Evolutionary conservation across 2,888 invertebrate genomes (phyloP).

Genomic region (Timandra comae): DNA sequence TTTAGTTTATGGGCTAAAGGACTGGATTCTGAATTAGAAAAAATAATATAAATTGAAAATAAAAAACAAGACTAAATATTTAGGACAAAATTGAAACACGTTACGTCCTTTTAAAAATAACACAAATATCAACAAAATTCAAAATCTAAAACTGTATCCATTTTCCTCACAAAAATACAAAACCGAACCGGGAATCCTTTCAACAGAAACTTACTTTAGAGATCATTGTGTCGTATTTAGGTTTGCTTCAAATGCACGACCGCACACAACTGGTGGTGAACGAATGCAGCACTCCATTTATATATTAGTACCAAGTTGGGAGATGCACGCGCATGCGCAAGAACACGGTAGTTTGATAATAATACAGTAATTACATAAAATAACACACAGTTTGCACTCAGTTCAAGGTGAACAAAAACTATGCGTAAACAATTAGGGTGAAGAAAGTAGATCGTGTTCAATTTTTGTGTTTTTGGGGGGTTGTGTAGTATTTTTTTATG

Average conservation of each 20-base stretch:
- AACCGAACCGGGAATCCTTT: constrained; percentile 50
- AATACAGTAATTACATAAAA: constrained; percentile 70
- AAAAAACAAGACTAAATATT: too few relatives aligned
- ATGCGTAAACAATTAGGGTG: constrained; percentile 26
- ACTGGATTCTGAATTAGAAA: too few relatives aligned
- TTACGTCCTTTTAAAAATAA: too few relatives aligned
- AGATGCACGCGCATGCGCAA: constrained; percentile 68
- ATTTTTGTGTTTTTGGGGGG: too few relatives aligned
- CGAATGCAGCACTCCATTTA: constrained; percentile 52
- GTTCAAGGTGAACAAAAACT: constrained; percentile 67
- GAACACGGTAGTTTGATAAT: constrained; percentile 73
- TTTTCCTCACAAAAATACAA: too few relatives aligned
- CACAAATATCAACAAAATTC: too few relatives aligned
- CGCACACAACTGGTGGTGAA: constrained; percentile 71
- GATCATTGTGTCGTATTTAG: constrained; percentile 69
- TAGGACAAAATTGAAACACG: too few relatives aligned
- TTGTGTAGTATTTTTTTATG: constrained; percentile 22
- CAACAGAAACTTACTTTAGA: constrained; percentile 67
- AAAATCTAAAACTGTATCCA: too few relatives aligned
- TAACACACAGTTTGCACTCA: constrained; percentile 46
- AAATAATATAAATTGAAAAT: too few relatives aligned
- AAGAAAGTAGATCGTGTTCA: constrained; percentile 28
- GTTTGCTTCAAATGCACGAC: constrained; percentile 69
- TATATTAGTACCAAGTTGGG: constrained; percentile 59
- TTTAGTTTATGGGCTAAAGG: too few relatives aligned